Conservation (phyloP, 2,797 vertebrate genomes). For the Melanotaenia boesemani region DNA sequence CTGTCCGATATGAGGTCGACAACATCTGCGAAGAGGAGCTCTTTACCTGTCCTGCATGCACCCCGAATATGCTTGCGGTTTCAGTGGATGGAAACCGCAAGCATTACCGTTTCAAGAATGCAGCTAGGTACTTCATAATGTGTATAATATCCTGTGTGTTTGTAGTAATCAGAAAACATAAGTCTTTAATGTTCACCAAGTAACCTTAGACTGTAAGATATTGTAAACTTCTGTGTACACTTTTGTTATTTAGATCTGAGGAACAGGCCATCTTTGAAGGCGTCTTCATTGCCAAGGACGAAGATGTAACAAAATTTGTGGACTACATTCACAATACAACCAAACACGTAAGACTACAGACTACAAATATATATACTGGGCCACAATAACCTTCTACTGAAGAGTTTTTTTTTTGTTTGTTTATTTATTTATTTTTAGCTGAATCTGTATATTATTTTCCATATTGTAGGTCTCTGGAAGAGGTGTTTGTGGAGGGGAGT, state of each 20-base stretch:
- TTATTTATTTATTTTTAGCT: no score
- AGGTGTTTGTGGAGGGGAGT: slow-evolving; percentile 38
- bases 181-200: neutral
- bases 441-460: neutral
- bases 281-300: slow-evolving; percentile 4
- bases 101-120: slow-evolving; percentile 5
- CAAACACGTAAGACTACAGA: neutral
- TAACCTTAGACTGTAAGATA: neutral
- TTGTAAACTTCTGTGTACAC: neutral
- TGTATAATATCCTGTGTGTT: neutral
- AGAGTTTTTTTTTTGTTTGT: neutral
- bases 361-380: neutral
- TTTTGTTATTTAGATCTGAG: neutral
- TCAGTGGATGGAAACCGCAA: slow-evolving; percentile 3
- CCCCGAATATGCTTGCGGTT: slow-evolving; percentile 2
- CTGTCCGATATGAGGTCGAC: neutral
- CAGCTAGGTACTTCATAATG: neutral
- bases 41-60: slow-evolving; percentile 4
- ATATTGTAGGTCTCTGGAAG: slow-evolving; percentile 29
- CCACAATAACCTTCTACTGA: neutral
- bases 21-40: neutral
- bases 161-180: no score
- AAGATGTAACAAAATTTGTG: slow-evolving; percentile 1
- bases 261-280: neutral
- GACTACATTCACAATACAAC: slow-evolving; percentile 3